Conservation (phyloP, 2,888 invertebrate genomes). For the Matsumyia berberina region DNA sequence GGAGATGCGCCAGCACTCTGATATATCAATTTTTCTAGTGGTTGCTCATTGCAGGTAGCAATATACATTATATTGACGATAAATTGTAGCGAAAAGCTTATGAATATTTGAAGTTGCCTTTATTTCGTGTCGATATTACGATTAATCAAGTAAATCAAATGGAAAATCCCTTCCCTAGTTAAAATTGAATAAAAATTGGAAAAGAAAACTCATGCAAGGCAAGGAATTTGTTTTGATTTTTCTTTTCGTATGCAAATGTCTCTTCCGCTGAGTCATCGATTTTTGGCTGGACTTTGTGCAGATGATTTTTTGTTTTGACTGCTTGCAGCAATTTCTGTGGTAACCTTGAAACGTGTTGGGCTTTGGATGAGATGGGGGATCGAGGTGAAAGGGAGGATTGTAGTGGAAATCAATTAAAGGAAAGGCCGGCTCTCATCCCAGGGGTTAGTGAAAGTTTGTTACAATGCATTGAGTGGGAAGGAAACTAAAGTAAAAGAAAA, state of each 20-base stretch:
- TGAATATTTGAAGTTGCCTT: conserved; percentile 69
- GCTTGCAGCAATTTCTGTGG: conserved; percentile 1
- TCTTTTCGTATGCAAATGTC: conserved; percentile 21
- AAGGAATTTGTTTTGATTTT: conserved; percentile 19
- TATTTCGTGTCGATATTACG: conserved; percentile 70
- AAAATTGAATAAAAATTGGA: conserved; percentile 59
- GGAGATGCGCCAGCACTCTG: conserved; percentile 23
- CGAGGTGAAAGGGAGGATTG: no score
- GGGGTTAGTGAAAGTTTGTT: no score
- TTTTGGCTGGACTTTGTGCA: conserved; percentile 43
- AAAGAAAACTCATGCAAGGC: conserved; percentile 27
- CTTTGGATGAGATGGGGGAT: not conserved
- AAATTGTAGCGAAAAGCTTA: conserved; percentile 48
- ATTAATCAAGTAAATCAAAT: conserved; percentile 38
- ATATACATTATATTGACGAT: conserved; percentile 48
- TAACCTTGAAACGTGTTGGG: conserved; percentile 27
- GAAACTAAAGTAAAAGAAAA: no score
- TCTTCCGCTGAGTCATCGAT: conserved; percentile 65
- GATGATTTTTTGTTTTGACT: conserved; percentile 15
- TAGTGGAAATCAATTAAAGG: not conserved
- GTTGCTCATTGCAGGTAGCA: conserved; percentile 28
- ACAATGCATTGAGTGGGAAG: no score
- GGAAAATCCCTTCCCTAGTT: conserved; percentile 28
- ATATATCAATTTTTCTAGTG: conserved; percentile 26
- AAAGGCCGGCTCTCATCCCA: no score